Conservation (phyloP, 2,888 invertebrate genomes). For the Trichacis sp. region DNA sequence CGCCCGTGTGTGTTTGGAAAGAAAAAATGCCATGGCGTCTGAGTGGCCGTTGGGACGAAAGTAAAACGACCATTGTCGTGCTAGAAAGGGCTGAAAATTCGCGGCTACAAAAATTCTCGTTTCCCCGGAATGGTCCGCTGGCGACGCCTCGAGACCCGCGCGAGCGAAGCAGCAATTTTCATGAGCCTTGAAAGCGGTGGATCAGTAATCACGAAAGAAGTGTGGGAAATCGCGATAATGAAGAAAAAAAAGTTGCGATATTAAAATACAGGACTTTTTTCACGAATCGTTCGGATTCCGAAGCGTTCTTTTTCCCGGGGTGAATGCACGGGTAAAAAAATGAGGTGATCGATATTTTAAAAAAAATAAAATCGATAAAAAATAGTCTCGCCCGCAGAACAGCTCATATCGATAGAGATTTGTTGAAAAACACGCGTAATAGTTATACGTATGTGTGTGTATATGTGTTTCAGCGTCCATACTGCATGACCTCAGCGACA, state of each 20-base stretch:
- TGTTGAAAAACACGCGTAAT: constrained; percentile 34
- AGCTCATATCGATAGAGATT: no score
- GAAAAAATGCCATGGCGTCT: no score
- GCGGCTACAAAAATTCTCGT: constrained; percentile 44
- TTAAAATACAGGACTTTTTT: background rate
- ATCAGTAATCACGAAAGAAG: constrained; percentile 19
- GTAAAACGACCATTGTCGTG: no score
- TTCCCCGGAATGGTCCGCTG: constrained; percentile 39
- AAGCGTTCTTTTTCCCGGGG: background rate
- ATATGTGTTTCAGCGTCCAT: constrained; percentile 85
- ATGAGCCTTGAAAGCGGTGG: constrained; percentile 30
- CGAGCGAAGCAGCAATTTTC: constrained; percentile 50
- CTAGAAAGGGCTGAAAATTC: no score
- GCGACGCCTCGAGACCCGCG: constrained; percentile 39
- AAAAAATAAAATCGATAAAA: no score
- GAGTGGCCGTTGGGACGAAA: no score
- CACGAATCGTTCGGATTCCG: background rate
- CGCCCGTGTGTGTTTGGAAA: no score
- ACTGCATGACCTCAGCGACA: constrained; percentile 88
- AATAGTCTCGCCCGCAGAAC: no score
- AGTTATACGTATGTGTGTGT: constrained; percentile 25
- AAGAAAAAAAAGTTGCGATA: constrained; percentile 18
- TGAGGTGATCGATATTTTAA: no score
- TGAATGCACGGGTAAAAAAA: background rate
- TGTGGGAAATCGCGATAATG: constrained; percentile 26